Evolutionary conservation across 2,797 vertebrate species (phyloP), one percentile per base, ranked within the genome.

Genomic region (Enteromius thamalakanensis): DNA sequence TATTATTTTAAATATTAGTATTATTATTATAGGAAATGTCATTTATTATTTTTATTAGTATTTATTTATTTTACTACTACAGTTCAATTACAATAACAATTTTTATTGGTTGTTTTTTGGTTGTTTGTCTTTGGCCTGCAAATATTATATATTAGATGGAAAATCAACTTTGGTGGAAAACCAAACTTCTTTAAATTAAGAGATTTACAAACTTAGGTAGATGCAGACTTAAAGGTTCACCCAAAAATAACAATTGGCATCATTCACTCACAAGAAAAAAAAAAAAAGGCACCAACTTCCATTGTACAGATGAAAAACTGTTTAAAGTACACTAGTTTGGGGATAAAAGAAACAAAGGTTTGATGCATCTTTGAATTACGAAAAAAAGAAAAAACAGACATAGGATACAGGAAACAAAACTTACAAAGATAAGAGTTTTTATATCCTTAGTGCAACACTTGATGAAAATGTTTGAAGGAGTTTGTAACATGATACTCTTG

Each of bases 401-500:
- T 34, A 0, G 40, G 45, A 32, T 47, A 32, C 49, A 21, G 17
- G 23, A 37, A 37, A 23, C 23, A 62, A 62, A 15, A 62, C 12
- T 15, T 3, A 37, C 1, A 75, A 12, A 75, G 9, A 23, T 51
- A 34, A 71, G 7, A 58, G 1, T 40, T 40, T 58, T 40, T 26
- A 34, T 4, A 81, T 69, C 10, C 2, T 15, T n/a, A 26, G 68
- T 42, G 60, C 29, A 45, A 42, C 21, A 77, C 32, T 67, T 47
- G 3, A 14, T 45, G 60, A 67, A 42, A 26, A 60, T 29, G 29
- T 76, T 80, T 79, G 64, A 84, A 68, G 21, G 21, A 58, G 21
- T 80, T 47, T 71, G 17, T 60, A 71, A 58, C 32, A 10, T 47
- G 34, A 86, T 58, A 34, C 11, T 45, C 4, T 45, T 53, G 23